phyloP scores from a whole-genome alignment of 1,140 invertebrate genomes.

The Anastrepha obliqua region DNA sequence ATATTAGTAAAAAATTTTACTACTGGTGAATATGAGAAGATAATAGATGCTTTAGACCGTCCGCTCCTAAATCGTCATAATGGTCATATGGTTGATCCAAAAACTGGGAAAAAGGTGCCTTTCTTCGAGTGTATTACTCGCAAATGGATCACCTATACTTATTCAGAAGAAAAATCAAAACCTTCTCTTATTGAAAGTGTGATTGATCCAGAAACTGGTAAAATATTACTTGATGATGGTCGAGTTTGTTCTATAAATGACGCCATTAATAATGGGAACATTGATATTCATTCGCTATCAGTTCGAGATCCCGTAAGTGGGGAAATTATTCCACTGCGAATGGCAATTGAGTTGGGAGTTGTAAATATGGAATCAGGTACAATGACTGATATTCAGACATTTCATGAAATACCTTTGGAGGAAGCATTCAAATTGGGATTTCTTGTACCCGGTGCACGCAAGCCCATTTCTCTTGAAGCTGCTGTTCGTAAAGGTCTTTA shows the following conservation, averaged over 20 bases:
- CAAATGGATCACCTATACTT: slow-evolving; percentile 81
- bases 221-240: slow-evolving; percentile 74
- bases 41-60: slow-evolving; percentile 84
- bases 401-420: slow-evolving; percentile 81
- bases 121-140: slow-evolving; percentile 89
- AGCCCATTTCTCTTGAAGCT: slow-evolving; percentile 86
- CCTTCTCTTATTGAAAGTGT: slow-evolving; percentile 69
- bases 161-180: slow-evolving; percentile 73
- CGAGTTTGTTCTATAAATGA: slow-evolving; percentile 79
- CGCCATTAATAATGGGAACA: slow-evolving; percentile 83
- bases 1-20: slow-evolving; percentile 87
- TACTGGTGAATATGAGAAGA: slow-evolving; percentile 80
- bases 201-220: slow-evolving; percentile 66
- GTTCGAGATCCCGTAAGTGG: slow-evolving; percentile 83
- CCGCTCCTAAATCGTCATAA: slow-evolving; percentile 84
- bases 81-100: slow-evolving; percentile 88
- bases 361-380: slow-evolving; percentile 84
- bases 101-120: slow-evolving; percentile 85
- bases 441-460: slow-evolving; percentile 80
- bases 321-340: slow-evolving; percentile 82
- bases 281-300: slow-evolving; percentile 84
- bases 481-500: slow-evolving; percentile 83
- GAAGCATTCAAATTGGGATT: slow-evolving; percentile 83
- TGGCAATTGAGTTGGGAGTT: slow-evolving; percentile 85
- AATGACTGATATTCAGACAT: slow-evolving; percentile 82